Percentiles rank a stretch among this genome's conserved stretches.
Conservation (phyloP, 53 echinoderm and acorn worm genomes). For the Arbacia lixula region DNA sequence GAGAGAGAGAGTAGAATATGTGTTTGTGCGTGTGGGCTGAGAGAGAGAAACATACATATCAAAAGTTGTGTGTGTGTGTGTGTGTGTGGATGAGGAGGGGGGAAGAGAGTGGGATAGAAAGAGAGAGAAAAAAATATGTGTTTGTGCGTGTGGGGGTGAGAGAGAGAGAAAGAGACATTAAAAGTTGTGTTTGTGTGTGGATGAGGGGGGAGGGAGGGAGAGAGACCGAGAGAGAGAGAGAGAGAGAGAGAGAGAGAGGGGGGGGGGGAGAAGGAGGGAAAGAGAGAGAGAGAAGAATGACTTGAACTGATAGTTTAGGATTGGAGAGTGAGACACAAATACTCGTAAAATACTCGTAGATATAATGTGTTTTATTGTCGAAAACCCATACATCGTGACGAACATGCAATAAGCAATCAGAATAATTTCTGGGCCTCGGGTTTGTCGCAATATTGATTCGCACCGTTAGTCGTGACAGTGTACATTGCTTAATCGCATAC, state of each 20-base stretch:
- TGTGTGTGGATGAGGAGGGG: background rate
- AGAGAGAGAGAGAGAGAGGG: background rate
- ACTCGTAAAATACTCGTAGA: background rate
- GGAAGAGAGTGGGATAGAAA: too few relatives aligned
- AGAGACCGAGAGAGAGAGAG: background rate
- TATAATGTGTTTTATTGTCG: background rate
- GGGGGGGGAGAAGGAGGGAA: background rate
- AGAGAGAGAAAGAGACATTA: too few relatives aligned
- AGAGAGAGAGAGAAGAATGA: background rate
- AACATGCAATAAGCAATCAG: too few relatives aligned
- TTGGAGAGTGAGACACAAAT: too few relatives aligned
- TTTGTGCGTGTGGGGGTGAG: too few relatives aligned
- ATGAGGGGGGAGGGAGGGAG: too few relatives aligned
- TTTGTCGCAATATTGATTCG: too few relatives aligned
- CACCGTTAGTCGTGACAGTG: too few relatives aligned
- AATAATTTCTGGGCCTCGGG: too few relatives aligned
- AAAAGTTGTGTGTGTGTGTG: background rate
- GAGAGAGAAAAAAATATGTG: too few relatives aligned
- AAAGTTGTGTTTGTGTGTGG: background rate
- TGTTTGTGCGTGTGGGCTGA: too few relatives aligned
- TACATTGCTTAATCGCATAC: too few relatives aligned
- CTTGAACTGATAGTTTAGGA: background rate
- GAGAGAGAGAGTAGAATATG: background rate
- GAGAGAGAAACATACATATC: background rate
- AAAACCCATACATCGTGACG: background rate